Conservation (phyloP, 1,140 invertebrate genomes). For the Oscheius sp. region DNA sequence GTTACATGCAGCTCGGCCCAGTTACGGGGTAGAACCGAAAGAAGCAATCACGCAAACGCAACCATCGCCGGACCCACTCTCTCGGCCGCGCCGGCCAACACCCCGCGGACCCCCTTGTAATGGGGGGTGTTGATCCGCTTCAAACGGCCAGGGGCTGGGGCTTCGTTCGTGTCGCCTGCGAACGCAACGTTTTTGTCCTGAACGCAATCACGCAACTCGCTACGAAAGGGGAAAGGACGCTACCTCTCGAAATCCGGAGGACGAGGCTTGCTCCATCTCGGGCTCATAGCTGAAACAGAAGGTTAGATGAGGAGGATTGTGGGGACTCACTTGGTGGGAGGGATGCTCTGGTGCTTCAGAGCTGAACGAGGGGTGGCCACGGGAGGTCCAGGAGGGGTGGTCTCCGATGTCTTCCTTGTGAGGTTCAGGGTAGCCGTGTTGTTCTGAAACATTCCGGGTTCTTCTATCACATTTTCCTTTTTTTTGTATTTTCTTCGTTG, state of each 20-base stretch:
- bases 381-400: conserved; percentile 17
- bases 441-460: no score
- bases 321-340: conserved; percentile 10
- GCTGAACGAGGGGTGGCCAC: conserved; percentile 36
- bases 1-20: no score
- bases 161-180: not conserved
- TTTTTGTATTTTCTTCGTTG: no score
- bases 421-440: conserved; percentile 9
- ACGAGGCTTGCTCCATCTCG: not conserved
- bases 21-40: not conserved
- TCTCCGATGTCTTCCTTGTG: conserved; percentile 16
- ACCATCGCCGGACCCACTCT: not conserved
- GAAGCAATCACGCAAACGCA: not conserved
- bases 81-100: not conserved
- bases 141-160: conserved; percentile 9
- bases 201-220: not conserved
- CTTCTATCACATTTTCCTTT: no score
- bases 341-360: conserved; percentile 46
- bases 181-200: conserved; percentile 6
- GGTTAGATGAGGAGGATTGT: not conserved
- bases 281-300: conserved; percentile 2
- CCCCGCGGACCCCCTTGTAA: conserved; percentile 39
- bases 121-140: conserved; percentile 58
- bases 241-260: no score
- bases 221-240: not conserved